Percentiles rank a stretch among this genome's conserved stretches.
phyloP scores from a whole-genome alignment of 1,140 invertebrate genomes.

The Plodia interpunctella region DNA sequence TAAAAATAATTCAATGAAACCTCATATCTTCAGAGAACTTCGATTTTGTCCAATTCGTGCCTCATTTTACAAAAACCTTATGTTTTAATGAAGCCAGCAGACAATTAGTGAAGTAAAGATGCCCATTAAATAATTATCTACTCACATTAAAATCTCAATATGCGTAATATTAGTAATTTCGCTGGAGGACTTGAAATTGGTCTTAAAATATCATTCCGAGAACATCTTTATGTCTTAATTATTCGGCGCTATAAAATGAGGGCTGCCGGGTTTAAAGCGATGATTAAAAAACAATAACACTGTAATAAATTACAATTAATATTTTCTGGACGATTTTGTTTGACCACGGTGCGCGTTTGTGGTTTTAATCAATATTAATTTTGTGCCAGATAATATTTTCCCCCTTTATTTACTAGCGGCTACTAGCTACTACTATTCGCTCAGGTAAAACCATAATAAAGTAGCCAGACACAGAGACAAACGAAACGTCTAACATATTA shows the following conservation, averaged over 20 bases:
- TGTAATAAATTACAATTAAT: slow-evolving; percentile 17
- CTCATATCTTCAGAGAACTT: too few relatives aligned
- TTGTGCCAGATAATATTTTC: neutral
- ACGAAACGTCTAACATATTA: too few relatives aligned
- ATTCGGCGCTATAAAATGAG: slow-evolving; percentile 5
- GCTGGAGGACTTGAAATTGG: neutral
- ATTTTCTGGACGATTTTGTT: slow-evolving; percentile 12
- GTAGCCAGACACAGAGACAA: too few relatives aligned
- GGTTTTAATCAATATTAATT: neutral
- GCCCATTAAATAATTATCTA: slow-evolving; percentile 7
- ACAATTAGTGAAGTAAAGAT: neutral
- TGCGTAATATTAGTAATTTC: slow-evolving; percentile 4
- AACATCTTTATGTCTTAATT: slow-evolving; percentile 15
- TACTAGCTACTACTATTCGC: too few relatives aligned
- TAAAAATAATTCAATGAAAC: too few relatives aligned
- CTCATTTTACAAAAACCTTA: neutral
- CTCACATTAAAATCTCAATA: slow-evolving; percentile 6
- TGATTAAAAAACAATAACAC: slow-evolving; percentile 17
- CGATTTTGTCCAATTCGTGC: neutral
- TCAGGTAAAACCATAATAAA: too few relatives aligned
- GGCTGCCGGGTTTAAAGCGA: neutral
- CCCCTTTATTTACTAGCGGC: too few relatives aligned
- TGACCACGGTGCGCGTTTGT: neutral
- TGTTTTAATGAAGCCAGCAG: neutral
- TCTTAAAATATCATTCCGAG: neutral